phyloP scores from a whole-genome alignment of 2,113 vertebrate genomes.

The Tetrao urogallus region DNA sequence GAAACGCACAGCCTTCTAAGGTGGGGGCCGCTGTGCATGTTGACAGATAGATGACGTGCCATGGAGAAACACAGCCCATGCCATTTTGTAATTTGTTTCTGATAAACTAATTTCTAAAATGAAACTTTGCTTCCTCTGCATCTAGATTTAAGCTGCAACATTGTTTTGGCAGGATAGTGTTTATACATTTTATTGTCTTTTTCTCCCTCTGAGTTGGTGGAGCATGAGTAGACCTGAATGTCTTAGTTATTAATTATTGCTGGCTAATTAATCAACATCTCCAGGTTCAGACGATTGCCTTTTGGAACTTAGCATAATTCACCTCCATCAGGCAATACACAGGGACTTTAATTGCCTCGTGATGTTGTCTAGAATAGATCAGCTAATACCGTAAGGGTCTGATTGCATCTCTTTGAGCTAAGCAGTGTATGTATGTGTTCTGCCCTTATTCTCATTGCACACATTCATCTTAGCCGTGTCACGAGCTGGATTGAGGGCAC shows the following conservation, averaged over 20 bases:
- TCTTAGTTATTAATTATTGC: conserved; percentile 10
- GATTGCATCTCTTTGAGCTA: conserved; percentile 26
- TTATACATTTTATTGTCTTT: neutral
- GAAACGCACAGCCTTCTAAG: neutral
- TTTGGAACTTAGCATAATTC: neutral
- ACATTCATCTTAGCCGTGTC: conserved; percentile 13
- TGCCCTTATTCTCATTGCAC: neutral
- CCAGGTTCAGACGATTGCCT: conserved; percentile 9
- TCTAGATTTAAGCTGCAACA: neutral
- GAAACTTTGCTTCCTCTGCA: neutral
- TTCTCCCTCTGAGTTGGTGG: neutral
- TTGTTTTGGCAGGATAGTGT: neutral
- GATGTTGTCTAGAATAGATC: conserved; percentile 14
- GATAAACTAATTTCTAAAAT: neutral
- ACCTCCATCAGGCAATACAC: conserved; percentile 1
- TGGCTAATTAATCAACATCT: conserved; percentile 53
- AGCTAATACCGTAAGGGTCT: neutral
- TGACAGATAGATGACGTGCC: rapidly evolving
- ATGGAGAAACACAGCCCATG: neutral
- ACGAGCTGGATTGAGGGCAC: neutral
- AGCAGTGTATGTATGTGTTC: neutral
- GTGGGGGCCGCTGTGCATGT: neutral
- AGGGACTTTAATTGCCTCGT: conserved; percentile 34
- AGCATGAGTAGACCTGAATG: neutral
- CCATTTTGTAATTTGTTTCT: neutral